A percentile compares a stretch with the other conserved stretches of the same genome.
phyloP scores from a whole-genome alignment of 2,797 vertebrate genomes.

The Anguilla pacifica region DNA sequence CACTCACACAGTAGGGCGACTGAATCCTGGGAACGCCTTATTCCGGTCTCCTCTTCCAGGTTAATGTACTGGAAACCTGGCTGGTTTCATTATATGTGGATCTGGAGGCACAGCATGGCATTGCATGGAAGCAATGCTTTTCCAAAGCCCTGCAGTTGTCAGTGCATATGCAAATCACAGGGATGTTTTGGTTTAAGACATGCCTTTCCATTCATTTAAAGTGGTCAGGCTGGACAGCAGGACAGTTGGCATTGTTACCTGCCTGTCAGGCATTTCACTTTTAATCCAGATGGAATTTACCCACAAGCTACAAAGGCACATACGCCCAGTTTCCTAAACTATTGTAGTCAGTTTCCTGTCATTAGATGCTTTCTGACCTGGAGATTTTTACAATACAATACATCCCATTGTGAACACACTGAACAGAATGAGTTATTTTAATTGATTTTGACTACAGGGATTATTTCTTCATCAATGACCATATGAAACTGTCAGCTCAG shows the following conservation, averaged over 20 bases:
- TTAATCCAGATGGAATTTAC: neutral
- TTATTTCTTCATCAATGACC: neutral
- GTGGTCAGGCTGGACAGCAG: neutral
- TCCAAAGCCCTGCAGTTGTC: neutral
- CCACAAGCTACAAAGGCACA: neutral
- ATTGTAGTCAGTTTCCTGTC: conserved; percentile 6
- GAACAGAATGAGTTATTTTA: neutral
- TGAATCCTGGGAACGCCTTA: neutral
- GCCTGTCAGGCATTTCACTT: neutral
- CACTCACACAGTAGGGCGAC: neutral
- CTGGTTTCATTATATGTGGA: neutral
- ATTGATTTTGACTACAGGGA: neutral
- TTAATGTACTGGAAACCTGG: conserved; percentile 9
- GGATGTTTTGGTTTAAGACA: neutral
- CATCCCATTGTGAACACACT: neutral
- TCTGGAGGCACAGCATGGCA: neutral
- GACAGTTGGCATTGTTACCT: neutral
- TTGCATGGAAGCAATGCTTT: neutral
- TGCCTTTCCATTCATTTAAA: conserved; percentile 1
- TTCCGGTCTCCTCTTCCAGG: neutral
- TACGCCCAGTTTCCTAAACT: neutral
- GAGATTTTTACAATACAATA: neutral
- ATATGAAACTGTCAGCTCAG: neutral
- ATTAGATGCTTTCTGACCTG: neutral
- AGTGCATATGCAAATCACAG: neutral